Evolutionary conservation across 1,140 invertebrate species (phyloP).

Genomic region (Drosophila sproati): DNA sequence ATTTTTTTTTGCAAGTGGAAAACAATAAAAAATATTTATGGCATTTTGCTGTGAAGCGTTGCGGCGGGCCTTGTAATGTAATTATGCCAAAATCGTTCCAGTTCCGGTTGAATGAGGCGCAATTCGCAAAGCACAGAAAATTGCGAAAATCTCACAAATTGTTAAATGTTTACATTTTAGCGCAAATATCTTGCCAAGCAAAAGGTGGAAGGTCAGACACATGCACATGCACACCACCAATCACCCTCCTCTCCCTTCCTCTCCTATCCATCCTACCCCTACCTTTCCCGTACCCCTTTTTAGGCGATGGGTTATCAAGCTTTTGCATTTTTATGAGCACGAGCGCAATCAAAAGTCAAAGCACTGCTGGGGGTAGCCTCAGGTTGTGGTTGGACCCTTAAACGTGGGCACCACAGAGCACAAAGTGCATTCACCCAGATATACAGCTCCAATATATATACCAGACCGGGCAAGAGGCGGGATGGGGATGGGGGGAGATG

Average conservation of each 20-base stretch:
- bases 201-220: slow-evolving; percentile 54
- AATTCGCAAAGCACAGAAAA: slow-evolving; percentile 36
- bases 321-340: slow-evolving; percentile 51
- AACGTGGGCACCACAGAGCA: slow-evolving; percentile 57
- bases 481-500: neutral
- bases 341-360: slow-evolving; percentile 49
- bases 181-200: slow-evolving; percentile 46
- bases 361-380: slow-evolving; percentile 22
- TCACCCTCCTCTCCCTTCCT: neutral
- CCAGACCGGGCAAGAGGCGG: neutral
- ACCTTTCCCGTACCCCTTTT: slow-evolving; percentile 4
- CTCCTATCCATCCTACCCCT: neutral
- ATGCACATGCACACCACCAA: neutral
- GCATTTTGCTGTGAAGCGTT: slow-evolving; percentile 27
- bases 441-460: slow-evolving; percentile 5
- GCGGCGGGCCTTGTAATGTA: slow-evolving; percentile 14
- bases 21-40: slow-evolving; percentile 58
- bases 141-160: slow-evolving; percentile 20
- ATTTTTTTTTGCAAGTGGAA: slow-evolving; percentile 20
- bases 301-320: slow-evolving; percentile 50
- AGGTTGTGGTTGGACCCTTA: slow-evolving; percentile 33
- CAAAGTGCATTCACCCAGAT: slow-evolving; percentile 75
- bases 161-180: slow-evolving; percentile 55
- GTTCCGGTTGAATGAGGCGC: slow-evolving; percentile 63
- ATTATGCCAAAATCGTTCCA: slow-evolving; percentile 60